Evolutionary conservation across 1,140 invertebrate genomes (phyloP).

Genomic region (Aculops lycopersici): DNA sequence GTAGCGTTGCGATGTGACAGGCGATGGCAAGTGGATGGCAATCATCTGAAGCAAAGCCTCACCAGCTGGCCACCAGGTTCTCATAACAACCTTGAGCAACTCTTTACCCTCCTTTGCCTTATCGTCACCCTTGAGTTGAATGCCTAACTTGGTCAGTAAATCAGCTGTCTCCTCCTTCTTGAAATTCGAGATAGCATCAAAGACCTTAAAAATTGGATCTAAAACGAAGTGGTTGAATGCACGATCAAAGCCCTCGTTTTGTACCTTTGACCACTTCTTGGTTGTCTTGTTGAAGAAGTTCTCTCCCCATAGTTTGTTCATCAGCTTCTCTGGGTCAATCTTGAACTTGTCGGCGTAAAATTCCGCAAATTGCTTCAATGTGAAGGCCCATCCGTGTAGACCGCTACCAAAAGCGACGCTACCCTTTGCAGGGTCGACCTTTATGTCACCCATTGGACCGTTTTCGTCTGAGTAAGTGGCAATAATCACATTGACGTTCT

Average conservation of each 20-base stretch:
- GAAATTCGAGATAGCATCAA: constrained; percentile 90
- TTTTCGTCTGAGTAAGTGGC: constrained; percentile 89
- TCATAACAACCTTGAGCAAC: constrained; percentile 77
- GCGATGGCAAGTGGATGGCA: constrained; percentile 92
- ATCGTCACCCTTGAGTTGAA: constrained; percentile 71
- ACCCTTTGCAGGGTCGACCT: constrained; percentile 28
- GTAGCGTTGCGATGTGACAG: constrained; percentile 92
- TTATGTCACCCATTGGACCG: constrained; percentile 93
- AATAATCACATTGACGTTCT: constrained; percentile 99
- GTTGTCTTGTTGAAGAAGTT: constrained; percentile 90
- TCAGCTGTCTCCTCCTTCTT: constrained; percentile 69
- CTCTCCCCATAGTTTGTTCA: constrained; percentile 73
- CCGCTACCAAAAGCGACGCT: constrained; percentile 95
- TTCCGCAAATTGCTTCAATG: constrained; percentile 92
- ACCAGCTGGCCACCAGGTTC: constrained; percentile 93
- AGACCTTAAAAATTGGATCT: constrained; percentile 95
- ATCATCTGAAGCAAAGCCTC: constrained; percentile 99
- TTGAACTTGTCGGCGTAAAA: constrained; percentile 97
- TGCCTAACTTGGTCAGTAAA: constrained; percentile 55
- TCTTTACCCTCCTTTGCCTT: constrained; percentile 77
- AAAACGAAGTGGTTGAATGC: constrained; percentile 96
- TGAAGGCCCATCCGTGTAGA: constrained; percentile 98
- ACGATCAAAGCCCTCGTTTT: constrained; percentile 43
- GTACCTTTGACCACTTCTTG: constrained; percentile 90
- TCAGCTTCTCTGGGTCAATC: constrained; percentile 80